A percentile compares a stretch with the other conserved stretches of the same genome.
Evolutionary conservation across 92 coral and sea anemone species (phyloP).

Genomic region (Porites rus): DNA sequence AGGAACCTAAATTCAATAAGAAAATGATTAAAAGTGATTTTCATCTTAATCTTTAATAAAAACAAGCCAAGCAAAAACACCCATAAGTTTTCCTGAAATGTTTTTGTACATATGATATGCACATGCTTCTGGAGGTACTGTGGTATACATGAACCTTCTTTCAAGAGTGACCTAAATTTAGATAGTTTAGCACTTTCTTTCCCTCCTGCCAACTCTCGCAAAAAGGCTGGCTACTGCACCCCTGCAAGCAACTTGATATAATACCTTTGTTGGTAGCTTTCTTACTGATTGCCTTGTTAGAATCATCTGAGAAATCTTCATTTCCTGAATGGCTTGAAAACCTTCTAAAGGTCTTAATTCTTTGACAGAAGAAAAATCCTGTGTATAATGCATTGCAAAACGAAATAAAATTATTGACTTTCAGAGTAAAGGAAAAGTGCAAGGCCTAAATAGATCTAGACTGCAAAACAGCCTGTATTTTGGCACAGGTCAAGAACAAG

Average conservation of each 20-base stretch:
- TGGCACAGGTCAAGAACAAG: too few relatives aligned
- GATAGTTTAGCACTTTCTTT: neutral
- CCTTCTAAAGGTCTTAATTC: constrained; percentile 2
- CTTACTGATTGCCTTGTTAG: neutral
- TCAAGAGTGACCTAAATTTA: too few relatives aligned
- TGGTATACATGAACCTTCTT: too few relatives aligned
- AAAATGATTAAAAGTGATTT: too few relatives aligned
- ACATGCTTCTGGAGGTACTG: too few relatives aligned
- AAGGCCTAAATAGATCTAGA: neutral
- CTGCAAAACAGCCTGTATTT: too few relatives aligned
- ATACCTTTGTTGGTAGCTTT: constrained; percentile 31
- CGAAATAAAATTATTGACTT: neutral
- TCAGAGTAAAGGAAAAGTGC: too few relatives aligned
- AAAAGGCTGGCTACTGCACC: neutral
- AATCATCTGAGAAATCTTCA: constrained; percentile 2
- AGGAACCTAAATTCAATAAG: too few relatives aligned
- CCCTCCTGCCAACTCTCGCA: neutral
- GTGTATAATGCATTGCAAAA: neutral
- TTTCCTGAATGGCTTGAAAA: constrained; percentile 23
- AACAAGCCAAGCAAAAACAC: too few relatives aligned
- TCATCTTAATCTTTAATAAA: too few relatives aligned
- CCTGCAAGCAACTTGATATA: neutral
- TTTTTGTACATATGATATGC: too few relatives aligned
- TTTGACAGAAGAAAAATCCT: neutral
- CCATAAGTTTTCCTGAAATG: too few relatives aligned